Percentiles rank a stretch among this genome's conserved stretches.
These are phyloP conservation scores for Eulemur macaco DNA, from an alignment of 2,113 vertebrate genomes.

Conservation along the genomic window DNA sequence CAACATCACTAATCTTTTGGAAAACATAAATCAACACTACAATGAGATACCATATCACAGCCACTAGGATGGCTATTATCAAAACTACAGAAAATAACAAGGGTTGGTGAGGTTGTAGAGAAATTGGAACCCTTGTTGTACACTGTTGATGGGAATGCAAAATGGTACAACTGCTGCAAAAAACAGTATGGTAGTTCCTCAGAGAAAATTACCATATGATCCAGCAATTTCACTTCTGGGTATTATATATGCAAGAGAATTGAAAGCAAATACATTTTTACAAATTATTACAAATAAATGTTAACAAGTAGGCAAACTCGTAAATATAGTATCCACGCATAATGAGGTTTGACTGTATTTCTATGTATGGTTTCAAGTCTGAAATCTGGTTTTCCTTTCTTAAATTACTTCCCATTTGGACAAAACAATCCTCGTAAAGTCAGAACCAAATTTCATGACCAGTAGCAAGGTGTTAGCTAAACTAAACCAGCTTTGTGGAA, in stretches of 20 bases:
- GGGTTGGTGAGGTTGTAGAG: not conserved
- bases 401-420: not conserved
- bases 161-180: not conserved
- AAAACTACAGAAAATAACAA: not conserved
- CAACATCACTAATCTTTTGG: not conserved
- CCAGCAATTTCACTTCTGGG: not conserved
- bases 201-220: not conserved
- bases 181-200: not conserved
- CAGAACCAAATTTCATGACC: not conserved
- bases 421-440: not conserved
- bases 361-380: not conserved
- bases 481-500: not conserved
- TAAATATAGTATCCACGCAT: not conserved
- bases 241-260: not conserved
- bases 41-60: not conserved
- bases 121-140: not conserved
- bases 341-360: not conserved
- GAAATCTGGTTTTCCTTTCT: not conserved
- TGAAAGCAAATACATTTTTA: not conserved
- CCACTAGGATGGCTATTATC: not conserved
- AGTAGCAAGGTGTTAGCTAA: not conserved
- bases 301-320: not conserved
- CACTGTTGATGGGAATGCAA: not conserved
- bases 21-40: not conserved
- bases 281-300: slow-evolving; percentile 19